Conservation (phyloP, 2,797 vertebrate species). For the Hozukius guyotensis region DNA sequence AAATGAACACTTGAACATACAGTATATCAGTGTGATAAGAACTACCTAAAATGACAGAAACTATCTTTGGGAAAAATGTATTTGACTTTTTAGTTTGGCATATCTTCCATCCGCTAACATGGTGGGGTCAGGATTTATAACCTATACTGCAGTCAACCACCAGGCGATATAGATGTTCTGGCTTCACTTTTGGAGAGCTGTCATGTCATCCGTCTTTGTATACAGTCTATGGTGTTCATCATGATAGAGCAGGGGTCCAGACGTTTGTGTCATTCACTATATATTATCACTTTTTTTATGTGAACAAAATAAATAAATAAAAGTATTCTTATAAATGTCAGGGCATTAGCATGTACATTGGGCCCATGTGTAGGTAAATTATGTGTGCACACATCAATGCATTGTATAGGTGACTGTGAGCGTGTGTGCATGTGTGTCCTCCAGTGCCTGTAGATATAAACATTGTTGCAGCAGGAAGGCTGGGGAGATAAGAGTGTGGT, state of each 20-base stretch:
- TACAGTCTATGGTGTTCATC: too few species aligned
- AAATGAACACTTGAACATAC: too few species aligned
- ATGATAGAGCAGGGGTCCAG: background rate
- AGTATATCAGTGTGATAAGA: too few species aligned
- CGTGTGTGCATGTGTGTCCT: slow-evolving; percentile 1
- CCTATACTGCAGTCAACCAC: too few species aligned
- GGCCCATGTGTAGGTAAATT: background rate
- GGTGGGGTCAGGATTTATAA: too few species aligned
- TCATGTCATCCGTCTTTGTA: too few species aligned
- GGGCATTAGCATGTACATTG: background rate
- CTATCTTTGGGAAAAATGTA: too few species aligned
- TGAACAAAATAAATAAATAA: background rate
- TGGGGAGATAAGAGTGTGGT: slow-evolving; percentile 31
- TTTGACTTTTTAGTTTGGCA: too few species aligned
- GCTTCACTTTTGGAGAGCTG: too few species aligned
- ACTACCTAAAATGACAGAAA: too few species aligned
- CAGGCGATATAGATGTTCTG: too few species aligned
- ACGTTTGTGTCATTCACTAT: background rate
- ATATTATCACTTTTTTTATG: background rate
- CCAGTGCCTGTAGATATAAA: slow-evolving; percentile 45
- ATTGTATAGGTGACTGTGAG: slow-evolving; percentile 30
- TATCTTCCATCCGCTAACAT: accelerated
- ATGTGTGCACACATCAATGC: background rate
- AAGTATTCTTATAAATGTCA: background rate
- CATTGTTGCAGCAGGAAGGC: slow-evolving; percentile 65